These are phyloP conservation scores for Neoscelio sp. DNA, from an alignment of 2,888 invertebrate species.

Conservation along the genomic window DNA sequence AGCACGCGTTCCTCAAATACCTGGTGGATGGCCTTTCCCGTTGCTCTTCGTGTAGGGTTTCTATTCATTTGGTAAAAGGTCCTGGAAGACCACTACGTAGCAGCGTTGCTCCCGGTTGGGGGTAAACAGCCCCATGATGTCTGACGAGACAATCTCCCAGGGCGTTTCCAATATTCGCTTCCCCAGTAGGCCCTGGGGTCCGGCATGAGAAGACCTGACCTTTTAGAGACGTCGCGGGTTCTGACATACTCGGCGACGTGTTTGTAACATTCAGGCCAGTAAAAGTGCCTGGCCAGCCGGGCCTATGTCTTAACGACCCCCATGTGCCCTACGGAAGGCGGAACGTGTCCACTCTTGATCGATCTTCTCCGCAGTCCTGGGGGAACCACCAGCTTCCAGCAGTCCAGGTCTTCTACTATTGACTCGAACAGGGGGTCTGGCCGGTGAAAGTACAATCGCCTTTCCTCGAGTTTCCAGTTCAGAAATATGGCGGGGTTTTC, in stretches of 20 bases:
- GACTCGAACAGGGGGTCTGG: slow-evolving; percentile 4
- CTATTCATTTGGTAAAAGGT: slow-evolving; percentile 24
- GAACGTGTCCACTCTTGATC: background rate
- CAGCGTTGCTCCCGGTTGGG: background rate
- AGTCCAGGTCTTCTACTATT: background rate
- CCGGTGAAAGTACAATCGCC: background rate
- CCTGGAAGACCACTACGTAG: slow-evolving; percentile 19
- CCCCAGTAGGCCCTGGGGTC: slow-evolving; percentile 2
- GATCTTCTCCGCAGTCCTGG: background rate
- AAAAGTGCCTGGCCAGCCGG: background rate
- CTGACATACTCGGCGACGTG: background rate
- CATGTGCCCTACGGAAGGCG: background rate
- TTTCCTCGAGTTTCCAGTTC: slow-evolving; percentile 4
- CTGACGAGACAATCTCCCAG: background rate
- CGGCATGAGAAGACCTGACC: background rate
- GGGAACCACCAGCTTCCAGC: slow-evolving; percentile 1
- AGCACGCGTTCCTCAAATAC: background rate
- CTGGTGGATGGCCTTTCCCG: background rate
- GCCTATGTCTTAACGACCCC: slow-evolving; percentile 12
- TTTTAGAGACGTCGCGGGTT: background rate
- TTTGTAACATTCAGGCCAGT: slow-evolving; percentile 9
- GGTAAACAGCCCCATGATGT: slow-evolving; percentile 23
- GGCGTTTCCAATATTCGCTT: background rate
- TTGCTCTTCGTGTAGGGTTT: background rate
- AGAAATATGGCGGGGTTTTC: background rate